Evolutionary conservation across 2,888 invertebrate species (phyloP), one percentile per base, ranked within the genome.

Genomic region (Nymphalis urticae): DNA sequence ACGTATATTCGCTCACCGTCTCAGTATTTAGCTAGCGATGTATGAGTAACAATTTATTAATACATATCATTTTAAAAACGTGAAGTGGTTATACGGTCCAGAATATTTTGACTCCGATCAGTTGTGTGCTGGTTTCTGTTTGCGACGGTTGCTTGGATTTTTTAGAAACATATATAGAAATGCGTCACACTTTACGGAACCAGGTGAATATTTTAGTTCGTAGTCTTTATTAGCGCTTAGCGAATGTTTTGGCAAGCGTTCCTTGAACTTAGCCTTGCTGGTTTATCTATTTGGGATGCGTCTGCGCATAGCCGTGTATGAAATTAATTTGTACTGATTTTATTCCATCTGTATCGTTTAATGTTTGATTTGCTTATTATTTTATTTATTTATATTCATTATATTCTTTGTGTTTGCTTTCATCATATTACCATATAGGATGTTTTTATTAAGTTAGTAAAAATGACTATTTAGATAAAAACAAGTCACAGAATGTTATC

Each of bases 101-200:
- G 53, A 69, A 62, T 54, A 60, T 64, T 71, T 67, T 42, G 42
- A 60, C 65, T 62, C 62, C 47, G 69, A 62, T 78, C 83, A 86
- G 86, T 88, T 76, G 81, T 78, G 79, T 77, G 75, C 79, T 71
- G 79, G 74, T 72, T 72, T 74, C 81, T 70, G 80, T 72, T 71
- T 72, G 69, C 70, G 71, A 66, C 75, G 77, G 78, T 76, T 73
- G 80, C 78, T 19, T 27, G 36, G 17, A 36, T 19, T 42, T 58
- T 42, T 42, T 4, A 17, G 8, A 42, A 42, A 42, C n/a, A 72
- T 61, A 66, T 62, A 50, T 6, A 72, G 74, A 59, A 69, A 87
- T 87, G 87, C 82, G 82, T 75, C 83, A 84, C 66, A 83, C 85
- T 17, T 81, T 87, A 76, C 74, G 77, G 66, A 78, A 81, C 73